Evolutionary conservation across 2,888 invertebrate species (phyloP), one percentile per base, ranked within the genome.

Genomic region (Euplexia lucipara): DNA sequence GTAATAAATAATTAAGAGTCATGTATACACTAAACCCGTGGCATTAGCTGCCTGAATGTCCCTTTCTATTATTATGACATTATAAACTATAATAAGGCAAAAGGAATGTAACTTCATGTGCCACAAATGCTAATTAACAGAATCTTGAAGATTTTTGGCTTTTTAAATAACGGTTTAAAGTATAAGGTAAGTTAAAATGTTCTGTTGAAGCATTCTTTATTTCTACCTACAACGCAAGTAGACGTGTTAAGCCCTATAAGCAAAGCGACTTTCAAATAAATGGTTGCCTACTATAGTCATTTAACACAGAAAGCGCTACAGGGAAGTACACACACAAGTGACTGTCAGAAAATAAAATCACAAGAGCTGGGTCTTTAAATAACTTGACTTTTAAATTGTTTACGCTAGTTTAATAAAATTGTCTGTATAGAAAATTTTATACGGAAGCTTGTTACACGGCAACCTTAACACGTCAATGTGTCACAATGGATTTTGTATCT

Each of bases 361-460:
- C 49, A 26, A 10, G 1, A 62, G 32, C 10, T 22, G 35, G 14
- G 47, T 41, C 14, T 64, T 39, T 30, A 51, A 45, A 49, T 45
- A 72, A 51, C 48, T 65, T 51, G 37, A 34, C 8, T 48, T 47
- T 47, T 30, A 52, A 42, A 73, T 44, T 44, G 9, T 63, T 34
- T 20, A 26, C 20, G 14, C 37, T 14, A 39, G 35, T 74, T 48
- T n/a, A 64, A n/a, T n/a, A n/a, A n/a, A n/a, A 54, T 52, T 74
- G 22, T 32, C 7, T 44, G 8, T n/a, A 58, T n/a, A 68, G 70
- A 67, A 56, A 37, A 14, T 32, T 54, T 32, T 56, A 45, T 42
- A n/a, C 47, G 58, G 58, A 74, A 73, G 67, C 16, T 32, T 37
- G 20, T 18, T 9, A 5, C n/a, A n/a, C 30, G 18, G n/a, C n/a